Evolutionary conservation across 37 sponge, comb jelly and placozoan genomes (phyloP).

Genomic region (Tethya wilhelma): DNA sequence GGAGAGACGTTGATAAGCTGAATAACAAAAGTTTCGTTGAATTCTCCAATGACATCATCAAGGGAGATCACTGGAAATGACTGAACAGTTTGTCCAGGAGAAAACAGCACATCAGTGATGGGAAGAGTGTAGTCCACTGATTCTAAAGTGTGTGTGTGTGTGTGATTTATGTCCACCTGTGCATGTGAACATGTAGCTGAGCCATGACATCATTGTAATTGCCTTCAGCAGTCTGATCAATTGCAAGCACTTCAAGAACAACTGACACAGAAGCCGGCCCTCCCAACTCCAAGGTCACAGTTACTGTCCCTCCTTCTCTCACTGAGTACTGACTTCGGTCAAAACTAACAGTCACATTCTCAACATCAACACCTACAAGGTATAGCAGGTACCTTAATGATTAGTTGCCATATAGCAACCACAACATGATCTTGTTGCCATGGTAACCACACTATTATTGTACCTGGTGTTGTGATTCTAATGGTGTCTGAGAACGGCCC

Average conservation of each 20-base stretch:
- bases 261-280: not conserved
- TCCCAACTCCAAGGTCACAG: slow-evolving; percentile 1
- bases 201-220: not conserved
- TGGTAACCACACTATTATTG: too few relatives aligned
- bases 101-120: not conserved
- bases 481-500: too few relatives aligned
- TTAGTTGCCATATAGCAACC: too few relatives aligned
- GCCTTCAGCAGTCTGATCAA: slow-evolving; percentile 6
- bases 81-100: slow-evolving; percentile 8
- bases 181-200: too few relatives aligned
- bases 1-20: not conserved
- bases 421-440: too few relatives aligned
- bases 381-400: too few relatives aligned
- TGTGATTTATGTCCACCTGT: not conserved
- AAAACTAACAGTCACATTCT: too few relatives aligned
- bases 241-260: not conserved
- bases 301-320: slow-evolving; percentile 4
- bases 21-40: slow-evolving; percentile 30
- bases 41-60: slow-evolving; percentile 42
- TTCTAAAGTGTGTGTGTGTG: not conserved
- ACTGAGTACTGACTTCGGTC: slow-evolving; percentile 32
- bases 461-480: too few relatives aligned
- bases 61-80: not conserved
- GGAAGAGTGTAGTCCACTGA: slow-evolving; percentile 24
- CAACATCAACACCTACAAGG: too few relatives aligned